These are phyloP conservation scores for Mythimna pallens DNA, from an alignment of 2,888 invertebrate species.

Conservation along the genomic window DNA sequence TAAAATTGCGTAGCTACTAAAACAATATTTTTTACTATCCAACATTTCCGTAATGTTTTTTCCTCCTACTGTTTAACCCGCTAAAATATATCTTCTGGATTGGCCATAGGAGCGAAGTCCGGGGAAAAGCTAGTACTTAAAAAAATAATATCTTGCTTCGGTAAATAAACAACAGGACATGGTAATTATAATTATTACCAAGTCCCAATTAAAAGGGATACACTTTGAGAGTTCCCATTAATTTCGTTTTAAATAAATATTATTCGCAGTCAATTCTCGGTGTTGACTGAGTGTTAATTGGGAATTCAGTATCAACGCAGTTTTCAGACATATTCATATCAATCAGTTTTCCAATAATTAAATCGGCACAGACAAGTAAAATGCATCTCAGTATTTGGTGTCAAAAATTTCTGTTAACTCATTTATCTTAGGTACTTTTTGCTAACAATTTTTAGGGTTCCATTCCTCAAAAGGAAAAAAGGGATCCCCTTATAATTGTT, in stretches of 20 bases:
- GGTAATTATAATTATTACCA: background rate
- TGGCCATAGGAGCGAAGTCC: too few relatives aligned
- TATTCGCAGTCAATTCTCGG: conserved; percentile 1
- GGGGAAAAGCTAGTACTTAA: too few relatives aligned
- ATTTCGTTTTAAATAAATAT: conserved; percentile 20
- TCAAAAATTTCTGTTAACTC: background rate
- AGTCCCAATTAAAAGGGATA: background rate
- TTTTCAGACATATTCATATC: conserved; percentile 23
- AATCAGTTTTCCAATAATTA: conserved; percentile 26
- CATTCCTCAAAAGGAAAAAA: too few relatives aligned
- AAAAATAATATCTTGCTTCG: background rate
- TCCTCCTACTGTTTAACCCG: too few relatives aligned
- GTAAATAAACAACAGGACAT: conserved; percentile 2
- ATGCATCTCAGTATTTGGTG: conserved; percentile 7
- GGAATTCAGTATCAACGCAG: conserved; percentile 1
- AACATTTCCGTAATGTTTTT: too few relatives aligned
- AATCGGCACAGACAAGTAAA: conserved; percentile 1
- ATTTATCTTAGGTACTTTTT: conserved; percentile 1
- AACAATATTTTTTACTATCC: too few relatives aligned
- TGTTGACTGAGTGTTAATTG: conserved; percentile 34
- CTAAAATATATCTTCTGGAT: too few relatives aligned
- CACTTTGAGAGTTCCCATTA: background rate
- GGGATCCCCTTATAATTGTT: too few relatives aligned
- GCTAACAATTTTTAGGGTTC: too few relatives aligned
- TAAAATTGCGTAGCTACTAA: too few relatives aligned